Evolutionary conservation across 2,888 invertebrate genomes (phyloP).

Genomic region (Dasysyrphus tricinctus): DNA sequence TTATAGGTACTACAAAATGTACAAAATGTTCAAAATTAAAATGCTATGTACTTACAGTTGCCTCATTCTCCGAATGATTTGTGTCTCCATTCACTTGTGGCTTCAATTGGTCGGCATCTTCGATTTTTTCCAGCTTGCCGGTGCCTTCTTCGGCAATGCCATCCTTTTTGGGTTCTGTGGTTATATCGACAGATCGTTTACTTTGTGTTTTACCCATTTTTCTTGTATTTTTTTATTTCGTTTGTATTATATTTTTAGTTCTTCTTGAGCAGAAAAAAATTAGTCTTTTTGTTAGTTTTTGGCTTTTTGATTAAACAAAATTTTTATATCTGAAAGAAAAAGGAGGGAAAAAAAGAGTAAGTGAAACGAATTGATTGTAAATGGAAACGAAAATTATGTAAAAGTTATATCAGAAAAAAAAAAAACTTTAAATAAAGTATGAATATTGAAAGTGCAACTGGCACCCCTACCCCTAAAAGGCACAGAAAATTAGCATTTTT

Average conservation of each 20-base stretch:
- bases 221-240: slow-evolving; percentile 36
- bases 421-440: background rate
- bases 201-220: slow-evolving; percentile 94
- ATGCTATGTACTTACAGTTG: slow-evolving; percentile 82
- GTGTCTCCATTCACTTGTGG: slow-evolving; percentile 90
- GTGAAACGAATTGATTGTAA: slow-evolving; percentile 9
- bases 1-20: background rate
- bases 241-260: slow-evolving; percentile 10
- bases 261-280: slow-evolving; percentile 35
- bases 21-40: background rate
- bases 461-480: slow-evolving; percentile 1
- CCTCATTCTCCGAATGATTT: slow-evolving; percentile 87
- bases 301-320: background rate
- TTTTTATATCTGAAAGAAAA: slow-evolving; percentile 56
- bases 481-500: slow-evolving; percentile 54
- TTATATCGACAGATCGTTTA: slow-evolving; percentile 94
- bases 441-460: background rate
- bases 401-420: background rate
- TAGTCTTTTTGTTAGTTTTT: slow-evolving; percentile 47
- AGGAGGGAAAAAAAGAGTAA: background rate
- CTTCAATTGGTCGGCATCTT: slow-evolving; percentile 89
- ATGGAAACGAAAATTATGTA: slow-evolving; percentile 17
- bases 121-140: slow-evolving; percentile 91
- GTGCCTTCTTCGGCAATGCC: slow-evolving; percentile 86
- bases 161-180: slow-evolving; percentile 87